Base-by-base conservation (phyloP, 1,140 invertebrate species). In the Apolygus lucorum region DNA sequence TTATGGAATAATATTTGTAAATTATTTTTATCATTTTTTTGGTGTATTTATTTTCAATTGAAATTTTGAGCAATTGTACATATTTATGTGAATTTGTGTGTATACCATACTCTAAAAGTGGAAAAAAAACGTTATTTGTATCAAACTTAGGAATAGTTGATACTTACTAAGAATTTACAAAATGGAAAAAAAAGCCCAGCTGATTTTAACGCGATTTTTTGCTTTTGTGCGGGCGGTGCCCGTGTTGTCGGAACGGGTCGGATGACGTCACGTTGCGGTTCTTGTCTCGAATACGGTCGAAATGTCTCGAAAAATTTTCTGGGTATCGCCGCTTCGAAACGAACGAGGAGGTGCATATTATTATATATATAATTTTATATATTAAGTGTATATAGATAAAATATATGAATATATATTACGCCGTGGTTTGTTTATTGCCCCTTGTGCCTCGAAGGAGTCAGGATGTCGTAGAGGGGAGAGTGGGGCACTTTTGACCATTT, bases 41-140 rank as follows among this genome's bases (percentile, higher is more conserved):
- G 68, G 68, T 69, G 68, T 69, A 69, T 69, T 69, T 69, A 69
- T 69, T 69, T 69, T 28, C 21, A 52, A n/a, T 63, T n/a, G 63
- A 69, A 64, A 27, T 28, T 26, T 14, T 63, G 64, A 62, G 34
- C 62, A 68, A 54, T 42, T 69, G 68, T 69, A 69, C 22, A 69
- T 69, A 69, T 69, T 69, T 69, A 69, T 69, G 68, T 69, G 68
- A 69, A 69, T 63, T 68, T 64, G 68, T 69, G 68, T 69, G 68
- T 69, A 69, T 65, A 69, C 63, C 54, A 13, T 13, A 17, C 54
- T 24, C 22, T 24, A 59, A 59, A 59, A 59, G 4, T 4, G 17
- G 34, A 59, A 59, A 59, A 24, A 13, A 59, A 59, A 13, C 22
- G 8, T 59, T 14, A 59, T 59, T 59, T 59, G 54, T 59, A 59